phyloP scores from a whole-genome alignment of 2,797 vertebrate species.

The Smutsia gigantea region DNA sequence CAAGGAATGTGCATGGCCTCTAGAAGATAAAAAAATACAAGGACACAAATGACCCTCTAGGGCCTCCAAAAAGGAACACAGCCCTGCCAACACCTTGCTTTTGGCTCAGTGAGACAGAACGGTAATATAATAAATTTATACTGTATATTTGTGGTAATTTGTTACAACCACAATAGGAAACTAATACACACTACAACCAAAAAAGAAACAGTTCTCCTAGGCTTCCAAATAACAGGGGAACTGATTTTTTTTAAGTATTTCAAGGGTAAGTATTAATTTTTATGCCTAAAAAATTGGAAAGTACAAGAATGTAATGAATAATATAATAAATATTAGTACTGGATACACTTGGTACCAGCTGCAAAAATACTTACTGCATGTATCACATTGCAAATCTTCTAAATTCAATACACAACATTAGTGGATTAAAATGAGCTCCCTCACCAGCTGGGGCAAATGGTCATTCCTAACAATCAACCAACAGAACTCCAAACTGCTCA shows the following conservation, averaged over 20 bases:
- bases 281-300: slow-evolving; percentile 47
- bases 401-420: slow-evolving; percentile 48
- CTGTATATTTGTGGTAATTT: not conserved
- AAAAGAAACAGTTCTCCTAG: not conserved
- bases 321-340: slow-evolving; percentile 76
- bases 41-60: not conserved
- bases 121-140: not conserved
- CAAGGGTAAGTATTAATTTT: slow-evolving; percentile 54
- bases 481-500: slow-evolving; percentile 86
- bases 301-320: slow-evolving; percentile 61
- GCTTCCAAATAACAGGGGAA: not conserved
- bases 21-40: not conserved
- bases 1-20: not conserved
- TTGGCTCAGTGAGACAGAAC: not conserved
- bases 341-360: slow-evolving; percentile 54
- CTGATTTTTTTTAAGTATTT: not conserved
- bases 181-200: not conserved
- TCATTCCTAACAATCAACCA: slow-evolving; percentile 37
- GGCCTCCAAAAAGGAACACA: not conserved
- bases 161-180: not conserved
- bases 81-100: not conserved
- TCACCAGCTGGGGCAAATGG: not conserved
- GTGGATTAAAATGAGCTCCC: not conserved
- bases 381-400: slow-evolving; percentile 46
- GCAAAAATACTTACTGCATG: slow-evolving; percentile 58